Base-by-base conservation (phyloP, 2,797 vertebrate genomes). In the Pagetopsis macropterus region DNA sequence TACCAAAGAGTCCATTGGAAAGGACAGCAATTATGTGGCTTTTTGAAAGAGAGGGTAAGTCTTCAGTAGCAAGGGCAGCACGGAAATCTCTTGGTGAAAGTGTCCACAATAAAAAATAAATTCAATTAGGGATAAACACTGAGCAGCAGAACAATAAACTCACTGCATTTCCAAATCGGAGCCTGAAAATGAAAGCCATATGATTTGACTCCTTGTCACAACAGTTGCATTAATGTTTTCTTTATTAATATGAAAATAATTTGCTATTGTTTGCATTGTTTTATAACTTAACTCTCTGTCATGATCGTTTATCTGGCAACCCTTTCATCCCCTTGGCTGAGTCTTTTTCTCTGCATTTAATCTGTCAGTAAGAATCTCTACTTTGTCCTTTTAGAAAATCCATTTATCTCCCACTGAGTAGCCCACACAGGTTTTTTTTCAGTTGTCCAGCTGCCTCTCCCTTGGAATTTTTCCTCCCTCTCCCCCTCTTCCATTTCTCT, bases 371-470 rank as follows among this genome's bases (percentile, higher is more conserved):
- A 82, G 62, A 81, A 90, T 88, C 75, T 86, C 27, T 73, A 64
- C 49, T 84, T 84, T 89, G 67, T 87, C 87, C 68, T 56, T 80
- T 86, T 65, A 76, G 68, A 88, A 87, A 89, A 87, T 83, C 78
- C 67, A 82, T 88, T 85, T 75, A 70, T 84, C 76, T 81, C 79
- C 67, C 67, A 44, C 73, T 62, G 72, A 87, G 75, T 63, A 52
- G 71, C 74, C 78, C 69, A 58, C 76, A 63, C 65, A 48, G 79
- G 19, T 67, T 64, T 69, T 76, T 76, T 59, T 62, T 31, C 68
- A 66, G 17, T 57, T 48, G 50, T 61, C 62, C 66, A 45, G 78
- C 77, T 79, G 72, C 61, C 79, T 79, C 66, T 70, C 57, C 65
- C 70, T 4, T 43, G 4, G 72, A 83, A 52, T 61, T 62, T 76